These are phyloP conservation scores for Lates calcarifer DNA, from an alignment of 2,113 vertebrate species.

Conservation along the genomic window DNA sequence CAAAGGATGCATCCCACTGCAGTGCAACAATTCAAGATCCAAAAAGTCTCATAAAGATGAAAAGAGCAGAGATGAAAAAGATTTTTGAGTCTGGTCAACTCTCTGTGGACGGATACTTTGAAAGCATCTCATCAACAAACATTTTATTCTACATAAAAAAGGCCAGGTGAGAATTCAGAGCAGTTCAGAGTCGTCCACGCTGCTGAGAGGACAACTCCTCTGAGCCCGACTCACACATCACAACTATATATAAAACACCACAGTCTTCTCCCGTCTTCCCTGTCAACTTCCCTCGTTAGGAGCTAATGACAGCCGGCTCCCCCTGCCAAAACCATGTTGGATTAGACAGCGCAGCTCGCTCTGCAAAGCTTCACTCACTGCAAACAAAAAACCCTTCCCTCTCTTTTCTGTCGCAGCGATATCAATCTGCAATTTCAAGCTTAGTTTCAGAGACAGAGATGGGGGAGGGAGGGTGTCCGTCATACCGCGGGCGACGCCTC, in stretches of 20 bases:
- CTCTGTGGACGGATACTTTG: not conserved
- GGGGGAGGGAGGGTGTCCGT: not conserved
- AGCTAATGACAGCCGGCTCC: conserved; percentile 6
- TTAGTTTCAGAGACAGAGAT: conserved; percentile 35
- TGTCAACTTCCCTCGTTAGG: not conserved
- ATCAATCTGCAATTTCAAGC: conserved; percentile 69
- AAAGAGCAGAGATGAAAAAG: not conserved
- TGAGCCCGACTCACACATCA: not conserved
- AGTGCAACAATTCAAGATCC: too few relatives aligned
- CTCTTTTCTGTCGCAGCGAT: conserved; percentile 33
- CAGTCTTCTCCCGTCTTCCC: not conserved
- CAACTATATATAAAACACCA: not conserved
- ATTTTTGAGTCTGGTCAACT: not conserved
- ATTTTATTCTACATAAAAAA: conserved; percentile 6
- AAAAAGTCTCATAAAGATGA: not conserved
- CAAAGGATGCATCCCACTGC: too few relatives aligned
- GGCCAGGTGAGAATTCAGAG: not conserved
- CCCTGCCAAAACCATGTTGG: conserved; percentile 23
- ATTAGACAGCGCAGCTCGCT: conserved; percentile 47
- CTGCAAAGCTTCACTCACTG: conserved; percentile 19
- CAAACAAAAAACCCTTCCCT: conserved; percentile 51
- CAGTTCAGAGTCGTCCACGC: too few relatives aligned
- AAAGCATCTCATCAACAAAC: not conserved
- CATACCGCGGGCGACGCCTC: not conserved
- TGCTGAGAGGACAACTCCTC: conserved; percentile 15